Percentiles rank a stretch among this genome's conserved stretches.
Conservation (phyloP, 1,140 invertebrate species). For the Diabrotica undecimpunctata region DNA sequence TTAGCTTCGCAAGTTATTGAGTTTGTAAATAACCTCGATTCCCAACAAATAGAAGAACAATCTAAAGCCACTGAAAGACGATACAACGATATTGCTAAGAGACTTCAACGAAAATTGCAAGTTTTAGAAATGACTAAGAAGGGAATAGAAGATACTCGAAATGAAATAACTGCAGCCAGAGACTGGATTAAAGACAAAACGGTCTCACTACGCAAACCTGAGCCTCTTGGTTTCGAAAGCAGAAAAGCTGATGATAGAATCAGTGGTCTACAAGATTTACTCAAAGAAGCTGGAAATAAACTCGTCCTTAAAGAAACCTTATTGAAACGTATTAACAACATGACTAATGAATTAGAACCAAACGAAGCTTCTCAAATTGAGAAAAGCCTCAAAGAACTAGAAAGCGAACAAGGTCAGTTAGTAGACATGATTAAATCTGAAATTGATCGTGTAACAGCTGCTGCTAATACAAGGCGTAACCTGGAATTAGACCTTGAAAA, state of each 20-base stretch:
- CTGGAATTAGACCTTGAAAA: constrained; percentile 75
- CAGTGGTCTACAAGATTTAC: constrained; percentile 64
- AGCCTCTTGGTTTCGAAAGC: constrained; percentile 69
- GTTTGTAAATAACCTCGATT: constrained; percentile 80
- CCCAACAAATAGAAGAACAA: constrained; percentile 87
- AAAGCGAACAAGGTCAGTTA: constrained; percentile 69
- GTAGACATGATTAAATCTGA: constrained; percentile 67
- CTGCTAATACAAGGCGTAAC: constrained; percentile 66
- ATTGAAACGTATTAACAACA: constrained; percentile 75
- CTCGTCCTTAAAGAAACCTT: constrained; percentile 76
- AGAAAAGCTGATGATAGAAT: constrained; percentile 70
- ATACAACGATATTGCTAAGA: constrained; percentile 77
- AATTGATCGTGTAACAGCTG: constrained; percentile 64
- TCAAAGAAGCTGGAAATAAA: constrained; percentile 83
- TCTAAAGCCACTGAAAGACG: constrained; percentile 74
- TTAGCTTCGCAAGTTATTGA: constrained; percentile 69
- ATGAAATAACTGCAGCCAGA: constrained; percentile 70
- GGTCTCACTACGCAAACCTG: constrained; percentile 61
- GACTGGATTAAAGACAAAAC: constrained; percentile 79
- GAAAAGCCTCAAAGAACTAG: constrained; percentile 60
- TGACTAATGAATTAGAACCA: constrained; percentile 81
- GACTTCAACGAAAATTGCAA: constrained; percentile 77
- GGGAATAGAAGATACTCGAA: constrained; percentile 70
- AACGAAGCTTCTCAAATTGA: constrained; percentile 71
- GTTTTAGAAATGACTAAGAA: constrained; percentile 76